A percentile compares a stretch with the other conserved stretches of the same genome.
Conservation (phyloP, 2,113 vertebrate genomes). For the Lonchura striata region DNA sequence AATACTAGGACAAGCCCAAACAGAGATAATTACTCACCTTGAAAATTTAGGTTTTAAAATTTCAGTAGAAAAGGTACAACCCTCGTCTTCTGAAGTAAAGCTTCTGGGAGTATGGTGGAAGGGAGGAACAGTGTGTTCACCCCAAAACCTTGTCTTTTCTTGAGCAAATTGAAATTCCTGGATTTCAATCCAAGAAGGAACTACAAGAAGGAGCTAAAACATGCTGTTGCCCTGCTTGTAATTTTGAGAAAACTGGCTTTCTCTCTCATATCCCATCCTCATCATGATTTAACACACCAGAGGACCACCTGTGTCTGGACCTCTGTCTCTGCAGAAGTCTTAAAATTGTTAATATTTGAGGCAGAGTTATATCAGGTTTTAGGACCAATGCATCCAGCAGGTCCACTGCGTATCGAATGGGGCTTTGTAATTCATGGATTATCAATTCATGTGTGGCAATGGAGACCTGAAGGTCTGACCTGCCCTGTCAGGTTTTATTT, state of each 20-base stretch:
- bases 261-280: neutral
- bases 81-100: neutral
- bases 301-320: neutral
- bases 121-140: neutral
- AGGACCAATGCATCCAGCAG: neutral
- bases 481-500: neutral
- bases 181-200: too few relatives aligned
- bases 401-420: neutral
- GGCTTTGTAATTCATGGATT: neutral
- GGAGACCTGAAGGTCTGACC: neutral
- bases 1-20: neutral
- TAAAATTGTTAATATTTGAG: neutral
- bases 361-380: neutral
- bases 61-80: neutral
- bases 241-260: neutral
- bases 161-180: neutral
- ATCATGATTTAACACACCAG: neutral
- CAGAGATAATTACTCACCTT: neutral
- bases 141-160: neutral
- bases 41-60: neutral
- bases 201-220: neutral
- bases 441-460: neutral
- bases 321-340: neutral
- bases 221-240: neutral
- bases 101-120: neutral